A percentile compares a stretch with the other conserved stretches of the same genome.
Conservation (phyloP, 2,797 vertebrate genomes). For the Sternotherus odoratus region DNA sequence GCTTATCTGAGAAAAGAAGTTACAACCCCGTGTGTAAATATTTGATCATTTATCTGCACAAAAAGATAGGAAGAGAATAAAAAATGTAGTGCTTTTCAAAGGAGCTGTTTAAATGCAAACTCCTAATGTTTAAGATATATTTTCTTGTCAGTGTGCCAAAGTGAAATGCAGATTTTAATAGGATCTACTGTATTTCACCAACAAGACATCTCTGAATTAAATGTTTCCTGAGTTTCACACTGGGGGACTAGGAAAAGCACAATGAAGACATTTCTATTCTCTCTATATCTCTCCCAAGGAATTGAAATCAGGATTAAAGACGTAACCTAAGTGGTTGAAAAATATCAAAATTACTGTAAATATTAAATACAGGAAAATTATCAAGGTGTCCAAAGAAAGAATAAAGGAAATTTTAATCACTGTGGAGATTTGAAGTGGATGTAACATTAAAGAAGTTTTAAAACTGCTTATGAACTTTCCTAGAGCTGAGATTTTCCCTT, state of each 20-base stretch:
- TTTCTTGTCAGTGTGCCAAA: neutral
- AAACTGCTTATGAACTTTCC: conserved; percentile 57
- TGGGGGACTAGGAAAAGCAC: neutral
- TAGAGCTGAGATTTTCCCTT: conserved; percentile 49
- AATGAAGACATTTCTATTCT: neutral
- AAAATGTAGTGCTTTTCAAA: neutral
- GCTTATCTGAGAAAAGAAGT: conserved; percentile 14
- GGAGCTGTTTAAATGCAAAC: neutral
- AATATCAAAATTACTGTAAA: neutral
- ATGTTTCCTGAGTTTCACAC: neutral
- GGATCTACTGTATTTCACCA: neutral
- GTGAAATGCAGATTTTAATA: conserved; percentile 17
- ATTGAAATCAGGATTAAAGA: neutral
- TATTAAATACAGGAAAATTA: conserved; percentile 56
- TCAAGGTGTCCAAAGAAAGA: conserved; percentile 36
- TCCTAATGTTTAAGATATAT: neutral
- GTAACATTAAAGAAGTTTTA: conserved; percentile 47
- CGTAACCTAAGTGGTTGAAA: conserved; percentile 8
- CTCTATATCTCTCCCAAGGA: neutral
- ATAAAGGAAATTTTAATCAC: conserved; percentile 51
- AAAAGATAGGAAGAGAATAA: neutral
- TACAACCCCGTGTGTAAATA: neutral
- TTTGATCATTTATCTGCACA: conserved; percentile 21
- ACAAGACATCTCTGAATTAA: neutral
- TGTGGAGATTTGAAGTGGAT: conserved; percentile 64